Conservation (phyloP, 2,113 vertebrate genomes). For the Corythornis cristatus region DNA sequence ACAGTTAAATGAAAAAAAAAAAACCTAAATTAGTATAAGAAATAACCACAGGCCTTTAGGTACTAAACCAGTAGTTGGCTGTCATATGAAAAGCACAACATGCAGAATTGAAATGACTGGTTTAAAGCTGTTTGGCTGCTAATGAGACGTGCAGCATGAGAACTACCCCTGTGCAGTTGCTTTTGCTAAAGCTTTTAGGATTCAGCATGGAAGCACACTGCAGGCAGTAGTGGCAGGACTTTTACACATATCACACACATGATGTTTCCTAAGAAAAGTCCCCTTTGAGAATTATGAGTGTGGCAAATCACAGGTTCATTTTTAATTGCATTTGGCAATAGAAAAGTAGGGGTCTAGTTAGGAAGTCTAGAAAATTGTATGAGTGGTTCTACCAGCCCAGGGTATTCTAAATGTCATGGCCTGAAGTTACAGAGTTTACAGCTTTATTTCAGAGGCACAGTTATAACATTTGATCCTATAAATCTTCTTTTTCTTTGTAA, state of each 20-base stretch:
- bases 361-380: not conserved
- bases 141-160: not conserved
- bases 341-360: not conserved
- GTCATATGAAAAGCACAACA: not conserved
- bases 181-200: not conserved
- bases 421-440: not conserved
- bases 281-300: not conserved
- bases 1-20: not conserved
- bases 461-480: not conserved
- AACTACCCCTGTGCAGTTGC: not conserved
- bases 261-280: not conserved
- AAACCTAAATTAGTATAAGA: not conserved
- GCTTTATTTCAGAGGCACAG: constrained; percentile 13
- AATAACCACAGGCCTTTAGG: constrained; percentile 28
- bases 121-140: not conserved
- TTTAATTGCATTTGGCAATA: not conserved
- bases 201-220: not conserved
- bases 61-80: not conserved
- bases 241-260: not conserved
- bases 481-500: constrained; percentile 7
- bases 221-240: not conserved
- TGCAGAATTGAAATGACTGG: not conserved
- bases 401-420: not conserved
- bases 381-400: not conserved
- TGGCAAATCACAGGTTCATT: not conserved